Percentiles rank a stretch among this genome's conserved stretches.
Conservation (phyloP, 2,113 vertebrate species). For the Scortum barcoo region DNA sequence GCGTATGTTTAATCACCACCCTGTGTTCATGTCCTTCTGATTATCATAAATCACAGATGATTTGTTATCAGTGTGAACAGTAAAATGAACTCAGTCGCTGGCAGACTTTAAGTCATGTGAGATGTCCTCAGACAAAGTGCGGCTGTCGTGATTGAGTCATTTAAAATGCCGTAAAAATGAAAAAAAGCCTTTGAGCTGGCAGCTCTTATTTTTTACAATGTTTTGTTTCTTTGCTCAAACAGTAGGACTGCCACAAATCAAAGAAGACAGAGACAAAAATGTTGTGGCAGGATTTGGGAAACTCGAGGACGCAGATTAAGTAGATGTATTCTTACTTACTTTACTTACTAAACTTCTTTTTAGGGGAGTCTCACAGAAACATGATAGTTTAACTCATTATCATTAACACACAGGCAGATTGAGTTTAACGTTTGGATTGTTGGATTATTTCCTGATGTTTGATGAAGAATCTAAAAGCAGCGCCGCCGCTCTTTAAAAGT, state of each 20-base stretch:
- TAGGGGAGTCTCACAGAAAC: neutral
- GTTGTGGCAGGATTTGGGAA: neutral
- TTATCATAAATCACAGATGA: neutral
- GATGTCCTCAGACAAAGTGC: neutral
- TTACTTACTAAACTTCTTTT: neutral
- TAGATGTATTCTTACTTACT: neutral
- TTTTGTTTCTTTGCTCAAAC: neutral
- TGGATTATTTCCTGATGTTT: neutral
- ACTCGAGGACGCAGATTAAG: neutral
- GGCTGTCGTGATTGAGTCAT: neutral
- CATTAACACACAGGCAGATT: neutral
- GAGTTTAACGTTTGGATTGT: neutral
- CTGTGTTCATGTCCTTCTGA: neutral
- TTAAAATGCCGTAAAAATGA: neutral
- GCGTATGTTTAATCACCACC: neutral
- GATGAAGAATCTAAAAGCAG: neutral
- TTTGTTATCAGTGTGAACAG: neutral
- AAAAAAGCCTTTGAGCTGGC: neutral
- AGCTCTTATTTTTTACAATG: neutral
- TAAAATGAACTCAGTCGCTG: neutral
- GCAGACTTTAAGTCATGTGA: neutral
- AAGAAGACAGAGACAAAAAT: neutral
- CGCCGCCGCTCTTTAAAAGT: neutral
- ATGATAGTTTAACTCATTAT: neutral
- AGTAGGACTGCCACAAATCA: neutral